Conservation (phyloP, 1,140 invertebrate species). For the Semibalanus balanoides region DNA sequence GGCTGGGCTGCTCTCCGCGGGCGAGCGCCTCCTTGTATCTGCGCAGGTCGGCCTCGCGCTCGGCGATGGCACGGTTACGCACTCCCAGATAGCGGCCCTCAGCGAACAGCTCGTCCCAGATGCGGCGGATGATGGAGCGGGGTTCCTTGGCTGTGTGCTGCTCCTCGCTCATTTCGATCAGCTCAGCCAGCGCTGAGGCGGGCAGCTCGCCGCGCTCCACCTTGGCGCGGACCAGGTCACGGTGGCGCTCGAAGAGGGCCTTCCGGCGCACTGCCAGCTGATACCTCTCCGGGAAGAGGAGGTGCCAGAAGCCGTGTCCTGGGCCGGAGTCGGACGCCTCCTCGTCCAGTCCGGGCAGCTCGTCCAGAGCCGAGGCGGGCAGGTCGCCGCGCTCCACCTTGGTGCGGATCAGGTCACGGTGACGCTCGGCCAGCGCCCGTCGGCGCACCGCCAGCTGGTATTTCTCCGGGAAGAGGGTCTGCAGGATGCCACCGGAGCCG, state of each 20-base stretch:
- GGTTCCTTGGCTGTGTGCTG: no score
- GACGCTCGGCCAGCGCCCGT: not conserved
- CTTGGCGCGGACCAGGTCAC: not conserved
- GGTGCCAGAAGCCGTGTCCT: not conserved
- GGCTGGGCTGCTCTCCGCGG: not conserved
- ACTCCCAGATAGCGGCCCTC: not conserved
- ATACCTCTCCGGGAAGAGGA: not conserved
- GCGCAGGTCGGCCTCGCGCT: not conserved
- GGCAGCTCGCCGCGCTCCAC: slow-evolving; percentile 1
- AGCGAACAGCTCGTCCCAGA: slow-evolving; percentile 2
- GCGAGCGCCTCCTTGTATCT: not conserved
- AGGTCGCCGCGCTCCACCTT: not conserved
- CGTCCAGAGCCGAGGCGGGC: not conserved
- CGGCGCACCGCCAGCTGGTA: not conserved
- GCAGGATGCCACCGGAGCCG: not conserved
- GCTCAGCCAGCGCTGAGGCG: not conserved
- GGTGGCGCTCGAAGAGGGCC: not conserved
- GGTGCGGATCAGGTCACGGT: not conserved
- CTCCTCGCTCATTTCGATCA: not conserved
- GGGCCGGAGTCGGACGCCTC: not conserved
- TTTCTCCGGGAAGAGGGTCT: not conserved
- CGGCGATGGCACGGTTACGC: not conserved
- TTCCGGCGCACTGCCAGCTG: not conserved
- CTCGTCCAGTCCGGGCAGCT: not conserved
- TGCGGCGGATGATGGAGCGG: not conserved